These are phyloP conservation scores for Hiodon tergisus DNA, from an alignment of 2,113 vertebrate species.

Conservation along the genomic window DNA sequence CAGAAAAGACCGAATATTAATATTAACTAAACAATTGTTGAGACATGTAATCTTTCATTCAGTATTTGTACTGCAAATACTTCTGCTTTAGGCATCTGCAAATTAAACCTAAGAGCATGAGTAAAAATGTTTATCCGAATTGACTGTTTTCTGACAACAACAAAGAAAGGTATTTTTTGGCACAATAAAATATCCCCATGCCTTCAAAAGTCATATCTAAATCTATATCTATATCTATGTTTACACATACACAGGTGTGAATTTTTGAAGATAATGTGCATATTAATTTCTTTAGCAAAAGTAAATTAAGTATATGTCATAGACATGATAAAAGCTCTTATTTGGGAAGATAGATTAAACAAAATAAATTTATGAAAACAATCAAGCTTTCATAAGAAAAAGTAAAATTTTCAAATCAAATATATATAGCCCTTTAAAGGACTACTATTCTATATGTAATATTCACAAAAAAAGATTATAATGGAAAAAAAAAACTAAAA, in stretches of 20 bases:
- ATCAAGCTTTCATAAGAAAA: slow-evolving; percentile 2
- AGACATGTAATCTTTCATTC: too few relatives aligned
- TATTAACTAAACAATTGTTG: too few relatives aligned
- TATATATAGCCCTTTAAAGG: slow-evolving; percentile 11
- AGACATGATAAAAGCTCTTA: slow-evolving; percentile 27
- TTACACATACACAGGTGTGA: slow-evolving; percentile 1
- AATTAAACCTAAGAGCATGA: too few relatives aligned
- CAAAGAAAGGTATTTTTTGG: slow-evolving; percentile 13
- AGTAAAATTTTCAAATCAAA: slow-evolving; percentile 7
- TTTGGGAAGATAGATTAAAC: slow-evolving; percentile 20
- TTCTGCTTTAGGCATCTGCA: too few relatives aligned
- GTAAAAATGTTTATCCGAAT: too few relatives aligned
- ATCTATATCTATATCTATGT: background rate
- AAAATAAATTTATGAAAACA: slow-evolving; percentile 22
- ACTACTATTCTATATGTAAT: background rate
- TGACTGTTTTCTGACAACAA: too few relatives aligned
- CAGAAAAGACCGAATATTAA: too few relatives aligned
- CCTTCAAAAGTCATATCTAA: slow-evolving; percentile 10
- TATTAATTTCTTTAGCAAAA: slow-evolving; percentile 16
- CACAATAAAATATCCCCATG: slow-evolving; percentile 22
- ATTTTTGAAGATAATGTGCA: slow-evolving; percentile 9
- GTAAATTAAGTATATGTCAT: slow-evolving; percentile 5
- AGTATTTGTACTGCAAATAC: too few relatives aligned
- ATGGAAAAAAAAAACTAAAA: background rate
- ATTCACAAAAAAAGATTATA: background rate